Conservation (phyloP, 1,140 invertebrate species). For the Drosophila pruinosa region DNA sequence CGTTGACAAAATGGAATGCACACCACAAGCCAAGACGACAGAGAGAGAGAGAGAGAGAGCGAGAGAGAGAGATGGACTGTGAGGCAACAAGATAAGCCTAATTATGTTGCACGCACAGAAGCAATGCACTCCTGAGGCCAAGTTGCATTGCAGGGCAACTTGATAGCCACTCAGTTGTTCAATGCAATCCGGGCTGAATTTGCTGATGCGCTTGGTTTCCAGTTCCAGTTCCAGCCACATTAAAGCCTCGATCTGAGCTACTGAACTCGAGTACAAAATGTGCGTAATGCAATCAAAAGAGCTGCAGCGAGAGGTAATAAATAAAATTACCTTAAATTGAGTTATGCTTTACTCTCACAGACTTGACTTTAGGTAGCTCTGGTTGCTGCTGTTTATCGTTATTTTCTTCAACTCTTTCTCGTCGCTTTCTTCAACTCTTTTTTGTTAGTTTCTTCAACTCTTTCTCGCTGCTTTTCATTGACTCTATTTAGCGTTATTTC, state of each 20-base stretch:
- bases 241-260: neutral
- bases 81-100: slow-evolving; percentile 41
- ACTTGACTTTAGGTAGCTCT: too few species aligned
- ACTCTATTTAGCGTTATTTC: too few species aligned
- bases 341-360: too few species aligned
- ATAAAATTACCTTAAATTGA: neutral
- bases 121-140: too few species aligned
- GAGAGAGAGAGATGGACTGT: neutral
- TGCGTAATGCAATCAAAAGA: neutral
- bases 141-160: too few species aligned
- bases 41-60: neutral
- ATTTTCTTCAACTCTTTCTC: too few species aligned
- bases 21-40: neutral
- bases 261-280: neutral
- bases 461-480: neutral
- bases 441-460: neutral
- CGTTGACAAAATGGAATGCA: slow-evolving; percentile 43
- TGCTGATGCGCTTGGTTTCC: slow-evolving; percentile 6
- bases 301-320: too few species aligned
- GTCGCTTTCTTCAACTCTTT: neutral
- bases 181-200: slow-evolving; percentile 31
- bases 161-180: slow-evolving; percentile 6
- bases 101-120: slow-evolving; percentile 28
- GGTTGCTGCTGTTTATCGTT: too few species aligned
- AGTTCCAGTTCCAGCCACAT: slow-evolving; percentile 8